Evolutionary conservation across 2,797 vertebrate genomes (phyloP), one percentile per base, ranked within the genome.

Genomic region (Australoheros facetus): DNA sequence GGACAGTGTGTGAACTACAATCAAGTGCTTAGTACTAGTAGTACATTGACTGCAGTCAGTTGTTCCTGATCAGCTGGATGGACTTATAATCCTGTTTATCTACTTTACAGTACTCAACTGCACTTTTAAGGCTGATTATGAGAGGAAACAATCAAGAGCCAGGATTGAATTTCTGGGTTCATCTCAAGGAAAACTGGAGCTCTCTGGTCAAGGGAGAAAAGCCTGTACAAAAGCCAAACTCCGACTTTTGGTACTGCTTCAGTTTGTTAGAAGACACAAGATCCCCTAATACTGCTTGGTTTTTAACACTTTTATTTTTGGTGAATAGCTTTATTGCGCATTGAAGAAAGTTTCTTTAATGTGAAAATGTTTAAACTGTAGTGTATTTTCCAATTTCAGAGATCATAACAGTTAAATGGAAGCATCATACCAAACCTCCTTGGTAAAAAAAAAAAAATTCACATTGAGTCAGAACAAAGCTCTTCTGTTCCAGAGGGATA

Each of bases 91-190:
- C 9, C 76, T 6, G 37, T 64, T 5, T 81, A 74, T 55, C 37
- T 85, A 37, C 64, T 85, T 51, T 72, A 2, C 48, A 98, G 97
- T 83, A 54, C 89, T 98, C 45, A 75, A 88, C 64, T 97, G 95
- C 76, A 94, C 85, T 0, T 93, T 98, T 57, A 95, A 97, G 77
- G 95, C 94, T 14, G 97, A 98, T 87, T 94, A 92, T 0, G 88
- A 94, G 77, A 94, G 91, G 85, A 94, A 88, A 78, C 95, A 91
- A 73, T 78, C 90, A n/a, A 94, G 94, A 2, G 94, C 96, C 1
- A 94, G 97, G 87, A 92, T 98, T 21, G 85, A 89, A 5, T 96
- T 97, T 87, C 75, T 32, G 71, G 84, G 86, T 51, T 83, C 87
- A 12, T 79, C 92, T 3, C 88, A 58, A 54, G 94, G 94, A 81